Percentiles rank a stretch among this genome's conserved stretches.
phyloP scores from a whole-genome alignment of 2,797 vertebrate species.

The Schizopygopsis malacanthus region DNA sequence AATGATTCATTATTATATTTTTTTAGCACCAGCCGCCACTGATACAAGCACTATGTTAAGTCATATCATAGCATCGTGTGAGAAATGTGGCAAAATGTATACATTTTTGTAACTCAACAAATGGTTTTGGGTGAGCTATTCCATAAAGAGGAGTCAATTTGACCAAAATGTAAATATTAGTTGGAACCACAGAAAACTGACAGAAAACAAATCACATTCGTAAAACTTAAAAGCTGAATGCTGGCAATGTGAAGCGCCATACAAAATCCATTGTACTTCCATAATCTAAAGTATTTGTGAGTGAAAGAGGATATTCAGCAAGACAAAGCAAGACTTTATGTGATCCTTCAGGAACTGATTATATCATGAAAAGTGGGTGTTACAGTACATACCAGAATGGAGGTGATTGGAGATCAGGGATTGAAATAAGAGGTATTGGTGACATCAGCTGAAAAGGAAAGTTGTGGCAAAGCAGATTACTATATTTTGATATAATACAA shows the following conservation, averaged over 20 bases:
- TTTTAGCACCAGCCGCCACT: too few species aligned
- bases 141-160: background rate
- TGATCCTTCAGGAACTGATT: background rate
- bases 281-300: background rate
- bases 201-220: background rate
- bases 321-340: background rate
- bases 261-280: background rate
- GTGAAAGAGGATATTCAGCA: background rate
- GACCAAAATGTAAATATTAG: background rate
- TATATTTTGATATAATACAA: background rate
- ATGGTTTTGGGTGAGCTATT: background rate
- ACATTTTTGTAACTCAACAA: background rate
- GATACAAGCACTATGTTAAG: background rate
- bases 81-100: background rate
- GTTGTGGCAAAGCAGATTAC: background rate
- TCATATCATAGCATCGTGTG: background rate
- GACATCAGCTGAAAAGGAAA: background rate
- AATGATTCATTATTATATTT: too few species aligned
- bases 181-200: background rate
- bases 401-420: background rate
- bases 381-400: background rate
- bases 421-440: constrained; percentile 3
- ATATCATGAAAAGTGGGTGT: background rate
- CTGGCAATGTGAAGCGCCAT: background rate
- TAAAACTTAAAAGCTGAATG: background rate